phyloP scores from a whole-genome alignment of 2,888 invertebrate genomes.

The Rhingia rostrata region DNA sequence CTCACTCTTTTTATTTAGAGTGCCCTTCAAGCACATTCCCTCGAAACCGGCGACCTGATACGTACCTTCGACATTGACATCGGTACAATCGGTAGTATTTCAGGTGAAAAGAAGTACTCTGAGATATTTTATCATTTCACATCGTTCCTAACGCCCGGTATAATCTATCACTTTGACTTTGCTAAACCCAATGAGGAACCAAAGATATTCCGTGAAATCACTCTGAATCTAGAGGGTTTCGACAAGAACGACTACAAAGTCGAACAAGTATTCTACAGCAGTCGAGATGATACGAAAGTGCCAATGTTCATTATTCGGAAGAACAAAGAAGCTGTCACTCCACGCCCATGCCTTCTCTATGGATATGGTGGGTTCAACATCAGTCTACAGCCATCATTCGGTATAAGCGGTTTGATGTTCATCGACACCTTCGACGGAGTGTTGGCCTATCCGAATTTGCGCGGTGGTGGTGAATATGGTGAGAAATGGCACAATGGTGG shows the following conservation, averaged over 20 bases:
- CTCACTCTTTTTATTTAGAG: conserved; percentile 87
- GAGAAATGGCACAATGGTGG: conserved; percentile 98
- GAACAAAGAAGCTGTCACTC: conserved; percentile 84
- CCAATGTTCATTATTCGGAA: conserved; percentile 97
- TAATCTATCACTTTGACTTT: conserved; percentile 93
- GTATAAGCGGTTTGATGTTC: conserved; percentile 92
- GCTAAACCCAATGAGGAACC: conserved; percentile 86
- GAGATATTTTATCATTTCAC: conserved; percentile 97
- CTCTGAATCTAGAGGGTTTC: conserved; percentile 90
- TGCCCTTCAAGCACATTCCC: conserved; percentile 90
- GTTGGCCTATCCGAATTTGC: conserved; percentile 95
- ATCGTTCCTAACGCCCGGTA: conserved; percentile 94
- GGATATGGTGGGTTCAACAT: conserved; percentile 99
- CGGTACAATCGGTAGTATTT: conserved; percentile 93
- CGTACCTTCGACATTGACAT: conserved; percentile 91
- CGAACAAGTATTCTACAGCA: conserved; percentile 94
- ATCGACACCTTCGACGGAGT: conserved; percentile 95
- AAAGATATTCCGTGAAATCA: conserved; percentile 91
- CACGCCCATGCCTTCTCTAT: conserved; percentile 91
- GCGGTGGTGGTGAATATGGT: conserved; percentile 99
- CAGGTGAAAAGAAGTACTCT: conserved; percentile 91
- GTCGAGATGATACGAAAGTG: conserved; percentile 96
- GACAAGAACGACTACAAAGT: conserved; percentile 91
- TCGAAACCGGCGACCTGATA: conserved; percentile 88
- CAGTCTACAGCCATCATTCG: conserved; percentile 94